phyloP scores from a whole-genome alignment of 2,888 invertebrate genomes.

The Schrankia costaestrigalis region DNA sequence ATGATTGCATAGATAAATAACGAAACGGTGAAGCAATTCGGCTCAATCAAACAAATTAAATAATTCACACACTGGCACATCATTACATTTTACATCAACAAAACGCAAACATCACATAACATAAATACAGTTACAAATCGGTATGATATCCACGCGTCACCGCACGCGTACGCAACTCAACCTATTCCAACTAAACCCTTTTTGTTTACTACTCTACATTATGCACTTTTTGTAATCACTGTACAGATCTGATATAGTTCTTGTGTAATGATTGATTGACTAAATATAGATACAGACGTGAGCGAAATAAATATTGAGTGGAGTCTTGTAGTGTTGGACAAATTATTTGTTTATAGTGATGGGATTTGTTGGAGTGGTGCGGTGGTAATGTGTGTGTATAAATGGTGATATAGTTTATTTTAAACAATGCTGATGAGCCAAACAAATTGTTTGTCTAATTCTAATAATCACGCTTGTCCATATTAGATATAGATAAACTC shows the following conservation, averaged over 20 bases:
- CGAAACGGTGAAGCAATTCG: too few species aligned
- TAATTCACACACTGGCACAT: too few species aligned
- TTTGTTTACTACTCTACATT: constrained; percentile 3
- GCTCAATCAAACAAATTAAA: neutral
- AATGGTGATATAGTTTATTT: too few species aligned
- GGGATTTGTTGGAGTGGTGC: too few species aligned
- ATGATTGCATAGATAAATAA: too few species aligned
- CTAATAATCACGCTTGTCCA: too few species aligned
- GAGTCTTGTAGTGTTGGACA: constrained; percentile 3
- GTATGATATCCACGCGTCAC: constrained; percentile 13
- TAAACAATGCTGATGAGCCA: too few species aligned
- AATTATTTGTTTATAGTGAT: too few species aligned
- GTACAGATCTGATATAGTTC: constrained; percentile 7
- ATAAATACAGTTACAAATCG: constrained; percentile 7
- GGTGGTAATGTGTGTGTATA: too few species aligned
- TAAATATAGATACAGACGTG: constrained; percentile 8
- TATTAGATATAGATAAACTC: too few species aligned
- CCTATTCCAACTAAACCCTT: constrained; percentile 6
- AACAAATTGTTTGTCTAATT: too few species aligned
- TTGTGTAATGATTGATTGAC: constrained; percentile 10
- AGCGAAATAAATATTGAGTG: constrained; percentile 5
- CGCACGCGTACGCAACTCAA: constrained; percentile 16
- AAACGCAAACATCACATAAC: constrained; percentile 5
- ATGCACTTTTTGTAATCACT: constrained; percentile 1
- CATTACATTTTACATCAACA: too few species aligned